A percentile compares a stretch with the other conserved stretches of the same genome.
Conservation (phyloP, 2,797 vertebrate species). For the Onychomys torridus region DNA sequence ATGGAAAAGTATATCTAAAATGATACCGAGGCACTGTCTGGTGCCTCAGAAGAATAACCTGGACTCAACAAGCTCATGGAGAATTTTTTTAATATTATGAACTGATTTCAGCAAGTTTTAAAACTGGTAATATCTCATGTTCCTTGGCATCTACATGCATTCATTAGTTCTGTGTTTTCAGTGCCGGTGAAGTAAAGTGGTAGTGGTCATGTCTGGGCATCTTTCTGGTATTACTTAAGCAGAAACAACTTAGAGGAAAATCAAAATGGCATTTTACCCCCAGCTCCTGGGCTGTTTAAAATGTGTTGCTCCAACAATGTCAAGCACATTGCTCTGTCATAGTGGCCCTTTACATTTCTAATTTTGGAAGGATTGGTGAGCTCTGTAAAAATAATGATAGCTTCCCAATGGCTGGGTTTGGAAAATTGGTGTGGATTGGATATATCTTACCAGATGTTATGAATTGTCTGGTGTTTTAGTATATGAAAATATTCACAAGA, state of each 20-base stretch:
- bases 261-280: constrained; percentile 38
- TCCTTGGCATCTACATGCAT: not conserved
- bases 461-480: constrained; percentile 59
- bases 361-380: not conserved
- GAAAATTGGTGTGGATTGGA: constrained; percentile 52
- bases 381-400: not conserved
- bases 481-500: constrained; percentile 65
- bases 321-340: constrained; percentile 52
- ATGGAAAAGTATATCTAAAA: constrained; percentile 63
- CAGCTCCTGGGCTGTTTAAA: constrained; percentile 38
- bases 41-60: constrained; percentile 63
- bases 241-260: constrained; percentile 45
- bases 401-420: constrained; percentile 56
- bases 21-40: constrained; percentile 41
- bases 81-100: constrained; percentile 73
- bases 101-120: constrained; percentile 68
- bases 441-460: constrained; percentile 70
- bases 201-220: not conserved
- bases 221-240: constrained; percentile 54
- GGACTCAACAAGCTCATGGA: constrained; percentile 50
- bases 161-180: constrained; percentile 74
- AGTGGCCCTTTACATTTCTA: not conserved
- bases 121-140: constrained; percentile 44
- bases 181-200: constrained; percentile 75
- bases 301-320: constrained; percentile 10